phyloP scores from a whole-genome alignment of 2,113 vertebrate genomes.

The Tachysurus vachellii region DNA sequence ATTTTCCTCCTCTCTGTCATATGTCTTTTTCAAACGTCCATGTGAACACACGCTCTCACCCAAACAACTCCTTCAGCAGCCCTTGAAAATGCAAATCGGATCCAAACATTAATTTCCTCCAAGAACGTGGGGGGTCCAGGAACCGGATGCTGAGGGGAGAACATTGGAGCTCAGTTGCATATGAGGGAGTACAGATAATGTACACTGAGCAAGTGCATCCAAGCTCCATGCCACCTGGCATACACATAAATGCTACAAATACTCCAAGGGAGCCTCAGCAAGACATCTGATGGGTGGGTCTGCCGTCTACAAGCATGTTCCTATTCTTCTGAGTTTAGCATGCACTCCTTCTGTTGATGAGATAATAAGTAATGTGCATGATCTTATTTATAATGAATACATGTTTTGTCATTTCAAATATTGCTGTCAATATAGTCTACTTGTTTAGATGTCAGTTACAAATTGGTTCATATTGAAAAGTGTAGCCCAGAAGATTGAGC shows the following conservation, averaged over 20 bases:
- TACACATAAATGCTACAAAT: constrained; percentile 24
- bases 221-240: constrained; percentile 25
- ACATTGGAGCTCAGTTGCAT: constrained; percentile 37
- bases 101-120: constrained; percentile 43
- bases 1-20: constrained; percentile 34
- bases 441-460: not conserved
- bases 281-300: not conserved
- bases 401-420: not conserved
- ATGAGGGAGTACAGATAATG: constrained; percentile 20
- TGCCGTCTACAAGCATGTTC: constrained; percentile 2
- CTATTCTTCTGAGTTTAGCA: not conserved
- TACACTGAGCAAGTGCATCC: constrained; percentile 25
- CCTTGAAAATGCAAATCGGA: constrained; percentile 46
- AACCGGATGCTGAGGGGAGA: constrained; percentile 46
- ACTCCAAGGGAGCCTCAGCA: constrained; percentile 12
- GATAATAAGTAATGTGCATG: not conserved
- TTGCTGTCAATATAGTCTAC: not conserved
- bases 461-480: not conserved
- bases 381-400: not conserved
- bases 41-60: constrained; percentile 25
- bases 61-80: constrained; percentile 52
- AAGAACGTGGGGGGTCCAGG: constrained; percentile 25
- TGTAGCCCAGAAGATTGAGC: constrained; percentile 30
- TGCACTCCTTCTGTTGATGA: not conserved
- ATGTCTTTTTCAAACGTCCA: constrained; percentile 30